Conservation (phyloP, 1,140 invertebrate genomes). For the Zeugodacus cucurbitae region DNA sequence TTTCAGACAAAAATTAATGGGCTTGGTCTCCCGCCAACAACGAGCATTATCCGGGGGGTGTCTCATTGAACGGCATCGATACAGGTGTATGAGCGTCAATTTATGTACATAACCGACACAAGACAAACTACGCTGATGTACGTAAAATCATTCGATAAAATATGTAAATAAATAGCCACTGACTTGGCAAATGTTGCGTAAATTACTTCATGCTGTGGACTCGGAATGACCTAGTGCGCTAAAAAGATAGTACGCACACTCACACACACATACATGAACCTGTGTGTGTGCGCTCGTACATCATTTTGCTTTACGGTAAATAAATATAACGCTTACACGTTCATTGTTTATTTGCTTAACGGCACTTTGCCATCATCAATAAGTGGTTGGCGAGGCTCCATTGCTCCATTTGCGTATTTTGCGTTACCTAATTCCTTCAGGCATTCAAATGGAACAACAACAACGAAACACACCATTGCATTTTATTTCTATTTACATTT, state of each 20-base stretch:
- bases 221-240: constrained; percentile 9
- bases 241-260: neutral
- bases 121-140: neutral
- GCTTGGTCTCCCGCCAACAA: neutral
- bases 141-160: constrained; percentile 26
- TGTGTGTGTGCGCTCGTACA: neutral
- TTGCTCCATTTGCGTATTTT: constrained; percentile 8
- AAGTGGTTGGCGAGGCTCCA: neutral
- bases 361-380: neutral
- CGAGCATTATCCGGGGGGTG: neutral
- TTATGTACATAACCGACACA: neutral
- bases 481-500: neutral
- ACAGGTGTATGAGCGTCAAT: neutral
- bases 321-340: neutral
- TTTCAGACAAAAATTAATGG: neutral
- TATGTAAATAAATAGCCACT: constrained; percentile 1
- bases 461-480: neutral
- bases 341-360: constrained; percentile 3
- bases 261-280: neutral
- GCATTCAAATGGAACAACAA: neutral
- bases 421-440: constrained; percentile 21
- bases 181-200: neutral
- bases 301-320: neutral
- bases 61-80: neutral
- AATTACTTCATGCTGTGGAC: neutral